Evolutionary conservation across 2,888 invertebrate species (phyloP).

Genomic region (Stenodema calcarata): DNA sequence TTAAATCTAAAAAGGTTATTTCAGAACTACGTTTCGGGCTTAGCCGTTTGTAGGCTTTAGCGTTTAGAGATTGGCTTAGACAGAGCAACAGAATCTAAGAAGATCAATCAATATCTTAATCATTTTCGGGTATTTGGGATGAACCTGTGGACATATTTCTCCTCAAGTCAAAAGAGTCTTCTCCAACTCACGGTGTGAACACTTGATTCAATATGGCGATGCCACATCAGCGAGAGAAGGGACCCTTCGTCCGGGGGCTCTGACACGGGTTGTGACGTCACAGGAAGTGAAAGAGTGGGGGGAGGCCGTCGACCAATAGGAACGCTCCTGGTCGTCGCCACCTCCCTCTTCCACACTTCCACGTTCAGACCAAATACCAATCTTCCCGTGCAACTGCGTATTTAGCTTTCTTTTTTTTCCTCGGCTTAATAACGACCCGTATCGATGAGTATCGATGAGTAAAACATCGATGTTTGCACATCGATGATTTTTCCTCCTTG

Average conservation of each 20-base stretch:
- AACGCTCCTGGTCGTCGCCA: background rate
- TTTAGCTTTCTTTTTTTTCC: background rate
- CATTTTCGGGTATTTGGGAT: conserved; percentile 48
- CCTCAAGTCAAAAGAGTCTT: conserved; percentile 47
- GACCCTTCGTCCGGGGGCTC: background rate
- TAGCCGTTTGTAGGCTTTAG: conserved; percentile 2
- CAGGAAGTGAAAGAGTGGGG: background rate
- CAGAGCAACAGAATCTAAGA: conserved; percentile 48
- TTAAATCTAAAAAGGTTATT: background rate
- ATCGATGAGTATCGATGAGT: too few species aligned
- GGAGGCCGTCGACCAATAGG: background rate
- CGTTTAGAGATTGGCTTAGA: conserved; percentile 52
- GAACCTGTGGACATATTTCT: conserved; percentile 50
- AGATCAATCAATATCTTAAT: conserved; percentile 47
- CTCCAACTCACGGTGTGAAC: conserved; percentile 54
- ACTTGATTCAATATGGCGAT: conserved; percentile 55
- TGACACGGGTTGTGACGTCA: conserved; percentile 9
- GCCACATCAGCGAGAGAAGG: conserved; percentile 21
- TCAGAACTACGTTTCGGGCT: background rate
- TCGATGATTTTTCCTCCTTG: too few species aligned
- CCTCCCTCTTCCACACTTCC: background rate
- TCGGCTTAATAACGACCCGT: too few species aligned
- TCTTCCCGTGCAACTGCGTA: conserved; percentile 3
- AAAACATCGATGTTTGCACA: too few species aligned
- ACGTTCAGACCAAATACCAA: background rate